Conservation (phyloP, 2,113 vertebrate genomes). For the Cyphomyrus discorhynchus region DNA sequence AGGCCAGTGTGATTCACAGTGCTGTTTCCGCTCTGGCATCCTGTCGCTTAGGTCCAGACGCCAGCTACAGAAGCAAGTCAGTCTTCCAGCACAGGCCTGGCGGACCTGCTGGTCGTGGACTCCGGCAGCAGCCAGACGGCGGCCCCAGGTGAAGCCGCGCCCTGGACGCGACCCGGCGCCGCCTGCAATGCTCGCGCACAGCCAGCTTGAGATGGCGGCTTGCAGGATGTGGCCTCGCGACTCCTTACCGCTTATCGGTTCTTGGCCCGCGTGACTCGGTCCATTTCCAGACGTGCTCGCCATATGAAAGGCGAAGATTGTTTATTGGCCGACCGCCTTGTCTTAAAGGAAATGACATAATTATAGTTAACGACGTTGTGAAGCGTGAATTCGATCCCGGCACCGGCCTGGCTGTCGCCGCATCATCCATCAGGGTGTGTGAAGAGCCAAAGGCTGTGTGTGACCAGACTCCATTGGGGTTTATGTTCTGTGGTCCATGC, state of each 20-base stretch:
- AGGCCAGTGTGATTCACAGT: not conserved
- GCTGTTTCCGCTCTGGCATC: not conserved
- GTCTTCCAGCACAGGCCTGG: slow-evolving; percentile 64
- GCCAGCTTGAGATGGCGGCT: not conserved
- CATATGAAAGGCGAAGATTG: not conserved
- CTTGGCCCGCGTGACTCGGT: not conserved
- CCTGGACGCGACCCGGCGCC: not conserved
- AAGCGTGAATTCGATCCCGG: not conserved
- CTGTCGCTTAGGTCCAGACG: slow-evolving; percentile 46
- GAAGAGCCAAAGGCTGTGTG: not conserved
- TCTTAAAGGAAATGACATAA: not conserved
- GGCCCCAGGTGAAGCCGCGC: slow-evolving; percentile 58
- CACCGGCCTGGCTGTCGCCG: not conserved
- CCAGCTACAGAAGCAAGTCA: slow-evolving; percentile 56
- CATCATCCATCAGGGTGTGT: not conserved
- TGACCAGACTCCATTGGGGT: not conserved
- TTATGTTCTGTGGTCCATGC: not conserved
- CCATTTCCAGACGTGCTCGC: not conserved
- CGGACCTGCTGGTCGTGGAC: slow-evolving; percentile 81
- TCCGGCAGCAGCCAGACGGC: slow-evolving; percentile 46
- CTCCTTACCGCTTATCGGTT: not conserved
- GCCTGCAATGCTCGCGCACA: not conserved
- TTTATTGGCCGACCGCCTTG: not conserved
- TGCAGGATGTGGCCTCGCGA: not conserved
- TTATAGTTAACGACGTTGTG: not conserved